These are phyloP conservation scores for Scaptomyza pallida DNA, from an alignment of 1,140 invertebrate genomes.

Conservation along the genomic window DNA sequence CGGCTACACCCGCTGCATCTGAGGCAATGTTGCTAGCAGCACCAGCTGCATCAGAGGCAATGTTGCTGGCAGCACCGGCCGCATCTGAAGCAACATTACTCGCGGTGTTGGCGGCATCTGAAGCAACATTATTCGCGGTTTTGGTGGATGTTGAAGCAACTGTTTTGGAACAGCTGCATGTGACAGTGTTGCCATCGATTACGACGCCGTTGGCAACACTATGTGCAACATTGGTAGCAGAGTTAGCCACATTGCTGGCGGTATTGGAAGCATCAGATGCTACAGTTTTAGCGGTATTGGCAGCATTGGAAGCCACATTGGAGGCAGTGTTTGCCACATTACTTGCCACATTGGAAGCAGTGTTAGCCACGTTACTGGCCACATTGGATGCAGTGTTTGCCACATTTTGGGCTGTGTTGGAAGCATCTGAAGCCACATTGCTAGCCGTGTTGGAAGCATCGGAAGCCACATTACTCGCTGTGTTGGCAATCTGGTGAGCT, in stretches of 20 bases:
- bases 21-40: constrained; percentile 11
- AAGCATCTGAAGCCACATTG: too few species aligned
- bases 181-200: background rate
- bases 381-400: too few species aligned
- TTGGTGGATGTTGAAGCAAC: background rate
- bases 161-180: constrained; percentile 1
- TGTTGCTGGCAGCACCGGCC: background rate
- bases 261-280: background rate
- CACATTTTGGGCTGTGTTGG: too few species aligned
- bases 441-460: background rate
- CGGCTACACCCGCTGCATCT: constrained; percentile 19
- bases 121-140: background rate
- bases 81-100: background rate
- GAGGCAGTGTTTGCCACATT: too few species aligned
- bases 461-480: background rate
- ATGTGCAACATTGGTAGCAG: constrained; percentile 6
- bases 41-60: constrained; percentile 1
- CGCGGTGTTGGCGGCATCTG: background rate
- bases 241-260: background rate
- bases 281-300: background rate
- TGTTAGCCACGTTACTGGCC: too few species aligned
- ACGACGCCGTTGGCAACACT: background rate
- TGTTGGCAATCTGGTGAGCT: background rate
- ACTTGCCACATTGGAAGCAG: too few species aligned
- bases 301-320: background rate